phyloP scores from a whole-genome alignment of 2,888 invertebrate genomes.

The Plutella xylostella region DNA sequence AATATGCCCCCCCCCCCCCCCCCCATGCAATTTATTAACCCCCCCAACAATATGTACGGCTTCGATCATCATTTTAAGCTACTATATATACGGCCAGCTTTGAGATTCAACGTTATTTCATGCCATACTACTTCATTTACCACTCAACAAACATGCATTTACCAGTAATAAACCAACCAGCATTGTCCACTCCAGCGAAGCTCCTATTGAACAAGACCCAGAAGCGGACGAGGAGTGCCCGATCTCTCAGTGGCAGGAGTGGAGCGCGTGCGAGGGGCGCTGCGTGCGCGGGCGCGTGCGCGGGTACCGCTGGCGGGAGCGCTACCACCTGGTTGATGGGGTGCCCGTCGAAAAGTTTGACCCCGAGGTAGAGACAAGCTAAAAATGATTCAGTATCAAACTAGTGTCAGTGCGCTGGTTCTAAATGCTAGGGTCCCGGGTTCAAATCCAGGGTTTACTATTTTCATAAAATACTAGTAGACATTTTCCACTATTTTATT shows the following conservation, averaged over 20 bases:
- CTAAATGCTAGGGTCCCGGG: too few species aligned
- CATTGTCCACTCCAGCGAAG: slow-evolving; percentile 27
- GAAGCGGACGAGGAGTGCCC: slow-evolving; percentile 43
- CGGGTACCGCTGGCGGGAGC: slow-evolving; percentile 44
- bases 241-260: slow-evolving; percentile 44
- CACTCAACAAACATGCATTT: too few species aligned
- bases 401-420: too few species aligned
- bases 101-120: too few species aligned
- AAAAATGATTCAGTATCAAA: not conserved
- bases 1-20: too few species aligned
- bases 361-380: slow-evolving; percentile 33
- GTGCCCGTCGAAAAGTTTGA: slow-evolving; percentile 51
- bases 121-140: too few species aligned
- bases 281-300: slow-evolving; percentile 34
- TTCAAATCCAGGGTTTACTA: too few species aligned
- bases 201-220: slow-evolving; percentile 33
- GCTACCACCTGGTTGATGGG: slow-evolving; percentile 52
- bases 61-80: too few species aligned
- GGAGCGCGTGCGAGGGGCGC: slow-evolving; percentile 49
- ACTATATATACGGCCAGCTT: too few species aligned
- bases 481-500: too few species aligned
- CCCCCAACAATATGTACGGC: not conserved
- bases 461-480: too few species aligned
- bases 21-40: not conserved
- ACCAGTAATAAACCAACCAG: too few species aligned